Evolutionary conservation across 2,888 invertebrate genomes (phyloP), one percentile per base, ranked within the genome.

Genomic region (Craniophora ligustri): DNA sequence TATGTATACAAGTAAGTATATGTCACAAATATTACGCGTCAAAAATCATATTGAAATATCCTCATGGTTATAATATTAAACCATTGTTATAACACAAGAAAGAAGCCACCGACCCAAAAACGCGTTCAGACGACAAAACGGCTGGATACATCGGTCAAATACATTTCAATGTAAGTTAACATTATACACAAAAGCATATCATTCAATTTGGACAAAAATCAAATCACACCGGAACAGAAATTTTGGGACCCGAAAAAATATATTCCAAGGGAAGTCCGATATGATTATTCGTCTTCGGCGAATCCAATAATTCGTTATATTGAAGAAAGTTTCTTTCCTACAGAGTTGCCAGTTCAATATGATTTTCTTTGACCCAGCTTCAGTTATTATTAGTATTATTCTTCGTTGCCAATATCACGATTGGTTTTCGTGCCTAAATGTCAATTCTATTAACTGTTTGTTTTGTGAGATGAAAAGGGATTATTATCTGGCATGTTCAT

Each of bases 271-370:
- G 79, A 83, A 79, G 83, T 86, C 82, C 82, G 83, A 86, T 84
- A 84, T 81, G 79, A 82, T 81, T 80, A 82, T 82, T 76, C 81
- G 83, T 78, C 82, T 83, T 84, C 85, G 56, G 73, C 78, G 85
- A 84, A 87, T 88, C 88, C 87, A 91, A 91, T 91, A 89, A 91
- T 90, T 90, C 88, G 87, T 89, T 87, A 88, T 87, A 87, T 88
- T 87, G 86, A 88, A 88, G 84, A 88, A 89, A 89, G 76, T 89
- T 90, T 84, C 73, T 80, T 81, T 77, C 81, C 76, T 72, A 72
- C 82, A 72, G 84, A 89, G 82, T 86, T 87, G 73, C 76, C 80
- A 75, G 74, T 82, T 82, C 79, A 81, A 81, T 85, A 88, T 88
- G 80, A 89, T 87, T 87, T 84, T 84, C 86, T 88, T 88, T 87